A percentile compares a stretch with the other conserved stretches of the same genome.
Evolutionary conservation across 30 jellyfish, hydroid and myxozoan genomes (phyloP).

Genomic region (Phacellophora camtschatica): DNA sequence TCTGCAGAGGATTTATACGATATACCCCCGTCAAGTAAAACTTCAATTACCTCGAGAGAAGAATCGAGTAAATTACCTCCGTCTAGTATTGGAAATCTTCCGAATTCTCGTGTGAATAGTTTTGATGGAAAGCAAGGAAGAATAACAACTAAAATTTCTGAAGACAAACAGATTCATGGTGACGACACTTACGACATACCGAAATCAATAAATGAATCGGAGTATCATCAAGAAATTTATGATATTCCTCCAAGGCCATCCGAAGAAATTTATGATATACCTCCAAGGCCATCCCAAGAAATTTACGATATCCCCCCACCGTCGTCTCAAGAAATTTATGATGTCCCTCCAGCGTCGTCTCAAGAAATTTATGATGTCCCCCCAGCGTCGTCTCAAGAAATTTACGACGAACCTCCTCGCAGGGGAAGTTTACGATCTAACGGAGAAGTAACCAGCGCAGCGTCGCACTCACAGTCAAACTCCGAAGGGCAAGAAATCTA

Average conservation of each 20-base stretch:
- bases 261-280: neutral
- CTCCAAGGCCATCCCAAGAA: neutral
- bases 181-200: neutral
- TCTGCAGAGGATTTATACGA: neutral
- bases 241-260: conserved; percentile 13
- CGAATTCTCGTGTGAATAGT: neutral
- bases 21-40: neutral
- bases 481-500: neutral
- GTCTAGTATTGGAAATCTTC: neutral
- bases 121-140: neutral
- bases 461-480: neutral
- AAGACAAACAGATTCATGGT: neutral
- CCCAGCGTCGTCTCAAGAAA: neutral
- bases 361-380: conserved; percentile 44
- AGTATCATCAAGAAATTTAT: neutral
- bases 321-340: conserved; percentile 31
- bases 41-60: no score
- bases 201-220: neutral
- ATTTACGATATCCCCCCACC: neutral
- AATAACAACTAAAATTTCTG: neutral
- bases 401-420: conserved; percentile 2
- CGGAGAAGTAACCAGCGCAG: neutral
- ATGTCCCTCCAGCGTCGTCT: conserved; percentile 26
- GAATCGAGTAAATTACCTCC: no score
- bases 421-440: no score